Conservation (phyloP, 2,888 invertebrate genomes). For the Ornithoptera priamus region DNA sequence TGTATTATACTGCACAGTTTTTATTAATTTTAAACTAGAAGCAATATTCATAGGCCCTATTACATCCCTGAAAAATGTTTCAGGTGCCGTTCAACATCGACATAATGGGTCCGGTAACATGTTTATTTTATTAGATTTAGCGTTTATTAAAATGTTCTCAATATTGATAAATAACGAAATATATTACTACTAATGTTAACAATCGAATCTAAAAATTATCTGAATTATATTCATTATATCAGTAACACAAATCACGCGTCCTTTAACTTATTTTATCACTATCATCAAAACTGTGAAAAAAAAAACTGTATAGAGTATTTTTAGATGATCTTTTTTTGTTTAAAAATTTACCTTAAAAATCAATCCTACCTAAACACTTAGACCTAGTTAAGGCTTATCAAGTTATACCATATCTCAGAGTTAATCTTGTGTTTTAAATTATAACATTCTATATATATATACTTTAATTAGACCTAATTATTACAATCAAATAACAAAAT, state of each 20-base stretch:
- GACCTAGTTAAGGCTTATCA: slow-evolving; percentile 57
- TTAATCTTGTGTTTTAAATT: slow-evolving; percentile 22
- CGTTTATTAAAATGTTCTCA: slow-evolving; percentile 50
- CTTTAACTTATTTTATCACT: slow-evolving; percentile 46
- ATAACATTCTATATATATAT: slow-evolving; percentile 12
- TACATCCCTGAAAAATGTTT: slow-evolving; percentile 3
- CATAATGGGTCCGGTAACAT: slow-evolving; percentile 32
- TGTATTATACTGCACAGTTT: too few relatives aligned
- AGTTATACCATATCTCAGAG: slow-evolving; percentile 50
- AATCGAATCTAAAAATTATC: slow-evolving; percentile 34
- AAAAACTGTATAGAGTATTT: slow-evolving; percentile 66
- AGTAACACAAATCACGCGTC: slow-evolving; percentile 51
- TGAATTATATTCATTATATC: slow-evolving; percentile 15
- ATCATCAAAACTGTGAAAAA: slow-evolving; percentile 41
- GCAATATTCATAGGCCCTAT: too few relatives aligned
- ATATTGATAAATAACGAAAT: slow-evolving; percentile 36
- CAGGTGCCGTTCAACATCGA: slow-evolving; percentile 22
- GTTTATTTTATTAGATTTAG: slow-evolving; percentile 39
- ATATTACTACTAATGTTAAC: slow-evolving; percentile 28
- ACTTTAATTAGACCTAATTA: background rate
- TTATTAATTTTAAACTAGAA: too few relatives aligned
- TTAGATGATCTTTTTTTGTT: slow-evolving; percentile 76
- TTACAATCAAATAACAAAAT: background rate
- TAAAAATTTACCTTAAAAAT: slow-evolving; percentile 56
- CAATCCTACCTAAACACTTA: slow-evolving; percentile 25